Evolutionary conservation across 2,797 vertebrate genomes (phyloP).

Genomic region (Bucorvus abyssinicus): DNA sequence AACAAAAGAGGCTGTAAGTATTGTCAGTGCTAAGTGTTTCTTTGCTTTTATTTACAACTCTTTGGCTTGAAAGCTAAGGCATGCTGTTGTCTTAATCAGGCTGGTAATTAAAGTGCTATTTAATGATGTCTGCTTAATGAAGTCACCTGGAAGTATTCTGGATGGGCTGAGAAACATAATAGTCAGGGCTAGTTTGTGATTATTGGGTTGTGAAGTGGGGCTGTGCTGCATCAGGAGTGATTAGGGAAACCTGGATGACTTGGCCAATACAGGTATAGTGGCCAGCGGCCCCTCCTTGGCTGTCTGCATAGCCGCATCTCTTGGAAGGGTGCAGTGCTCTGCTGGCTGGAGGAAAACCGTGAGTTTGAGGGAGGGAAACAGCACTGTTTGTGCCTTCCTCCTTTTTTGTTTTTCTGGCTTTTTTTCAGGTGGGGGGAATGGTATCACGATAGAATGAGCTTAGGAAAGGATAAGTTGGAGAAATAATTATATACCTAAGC

Average conservation of each 20-base stretch:
- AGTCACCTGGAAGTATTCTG: neutral
- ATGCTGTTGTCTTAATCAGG: conserved; percentile 22
- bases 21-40: neutral
- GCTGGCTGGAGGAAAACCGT: neutral
- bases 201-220: neutral
- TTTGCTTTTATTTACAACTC: neutral
- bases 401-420: neutral
- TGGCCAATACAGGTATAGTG: rapidly evolving
- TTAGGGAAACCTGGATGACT: neutral
- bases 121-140: neutral
- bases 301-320: rapidly evolving
- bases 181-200: neutral
- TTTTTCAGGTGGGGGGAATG: rapidly evolving
- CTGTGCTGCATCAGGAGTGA: neutral
- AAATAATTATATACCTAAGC: neutral
- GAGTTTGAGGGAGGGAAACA: neutral
- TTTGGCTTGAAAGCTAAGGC: neutral
- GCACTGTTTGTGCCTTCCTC: neutral
- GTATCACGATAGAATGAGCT: neutral
- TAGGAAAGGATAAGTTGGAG: neutral
- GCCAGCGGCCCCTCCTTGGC: rapidly evolving
- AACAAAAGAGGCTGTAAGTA: neutral
- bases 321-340: neutral
- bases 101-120: conserved; percentile 1
- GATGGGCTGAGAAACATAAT: neutral